Base-by-base conservation (phyloP, 2,113 vertebrate species). In the Chamaea fasciata region DNA sequence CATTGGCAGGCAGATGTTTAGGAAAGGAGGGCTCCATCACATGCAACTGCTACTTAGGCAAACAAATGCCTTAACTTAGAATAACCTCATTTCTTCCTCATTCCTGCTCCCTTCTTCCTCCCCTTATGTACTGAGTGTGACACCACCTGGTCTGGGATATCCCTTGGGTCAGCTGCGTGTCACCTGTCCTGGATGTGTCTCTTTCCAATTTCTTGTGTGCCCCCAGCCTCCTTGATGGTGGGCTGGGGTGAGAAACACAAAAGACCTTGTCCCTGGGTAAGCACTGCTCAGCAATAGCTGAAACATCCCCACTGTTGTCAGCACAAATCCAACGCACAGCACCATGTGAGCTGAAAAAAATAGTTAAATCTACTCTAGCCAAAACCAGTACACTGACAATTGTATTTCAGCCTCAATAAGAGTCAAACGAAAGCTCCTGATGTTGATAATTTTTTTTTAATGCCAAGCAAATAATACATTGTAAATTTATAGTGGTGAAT, bases 41-140 rank as follows among this genome's bases (percentile, higher is more conserved):
- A 0, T 4, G 0, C 37, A 60, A 42, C 2, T 0, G 2, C 60
- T 42, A 44, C 9, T 31, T 42, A 6, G 13, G 22, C 74, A 91
- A 37, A 65, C 4, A 88, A 47, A 47, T 1, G 5, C 11, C 35
- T 35, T 56, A 6, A 42, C 33, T 64, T 16, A 1, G 2, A 65
- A 74, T 1, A 11, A 46, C 13, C 9, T n/a, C 1, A n/a, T 31
- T 23, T 26, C n/a, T 52, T 39, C 39, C 16, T 59, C 9, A 17
- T 30, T 16, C 28, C n/a, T 1, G 2, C 20, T 82, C 13, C 3
- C 13, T 1, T 44, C 28, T 52, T 46, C n/a, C 23, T 53, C 16
- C 23, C 6, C 7, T 60, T 52, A 4, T 12, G 17, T 37, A 13
- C 26, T 68, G 26, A 73, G 37, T 20, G 15, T 15, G 7, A 47